Percentiles rank a stretch among this genome's conserved stretches.
Conservation (phyloP, 2,113 vertebrate genomes). For the Oxygymnocypris stewartii region DNA sequence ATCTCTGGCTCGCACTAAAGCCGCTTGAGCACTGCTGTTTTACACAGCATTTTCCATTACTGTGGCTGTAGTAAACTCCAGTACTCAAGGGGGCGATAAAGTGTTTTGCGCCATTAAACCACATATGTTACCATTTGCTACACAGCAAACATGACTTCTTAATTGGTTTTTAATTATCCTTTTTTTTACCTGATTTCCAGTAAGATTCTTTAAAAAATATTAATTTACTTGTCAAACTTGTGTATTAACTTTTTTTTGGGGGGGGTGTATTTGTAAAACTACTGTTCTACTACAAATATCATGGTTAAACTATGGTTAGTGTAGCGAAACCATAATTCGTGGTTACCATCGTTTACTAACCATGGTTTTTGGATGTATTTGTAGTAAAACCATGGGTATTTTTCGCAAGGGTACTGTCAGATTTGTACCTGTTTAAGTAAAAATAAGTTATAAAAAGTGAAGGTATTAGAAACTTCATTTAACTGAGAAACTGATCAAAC, state of each 20-base stretch:
- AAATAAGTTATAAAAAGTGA: neutral
- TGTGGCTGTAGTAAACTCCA: neutral
- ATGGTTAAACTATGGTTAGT: no score
- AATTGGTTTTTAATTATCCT: neutral
- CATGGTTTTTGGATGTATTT: no score
- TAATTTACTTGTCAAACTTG: neutral
- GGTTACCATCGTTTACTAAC: no score
- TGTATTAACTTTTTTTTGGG: no score
- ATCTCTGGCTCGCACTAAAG: neutral
- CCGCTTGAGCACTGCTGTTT: neutral
- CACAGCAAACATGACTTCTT: neutral
- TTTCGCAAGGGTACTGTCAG: neutral
- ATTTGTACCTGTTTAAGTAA: neutral
- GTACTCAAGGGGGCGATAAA: neutral
- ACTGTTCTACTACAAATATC: no score
- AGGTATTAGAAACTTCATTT: neutral
- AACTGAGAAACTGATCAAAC: no score
- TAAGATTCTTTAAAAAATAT: neutral
- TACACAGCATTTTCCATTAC: neutral
- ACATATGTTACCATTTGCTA: neutral
- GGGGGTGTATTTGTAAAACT: no score
- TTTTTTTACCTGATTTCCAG: neutral
- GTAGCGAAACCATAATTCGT: no score
- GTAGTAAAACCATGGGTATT: no score
- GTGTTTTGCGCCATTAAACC: neutral